Percentiles rank a stretch among this genome's conserved stretches.
phyloP scores from a whole-genome alignment of 1,140 invertebrate species.

The Eulimnadia texana region DNA sequence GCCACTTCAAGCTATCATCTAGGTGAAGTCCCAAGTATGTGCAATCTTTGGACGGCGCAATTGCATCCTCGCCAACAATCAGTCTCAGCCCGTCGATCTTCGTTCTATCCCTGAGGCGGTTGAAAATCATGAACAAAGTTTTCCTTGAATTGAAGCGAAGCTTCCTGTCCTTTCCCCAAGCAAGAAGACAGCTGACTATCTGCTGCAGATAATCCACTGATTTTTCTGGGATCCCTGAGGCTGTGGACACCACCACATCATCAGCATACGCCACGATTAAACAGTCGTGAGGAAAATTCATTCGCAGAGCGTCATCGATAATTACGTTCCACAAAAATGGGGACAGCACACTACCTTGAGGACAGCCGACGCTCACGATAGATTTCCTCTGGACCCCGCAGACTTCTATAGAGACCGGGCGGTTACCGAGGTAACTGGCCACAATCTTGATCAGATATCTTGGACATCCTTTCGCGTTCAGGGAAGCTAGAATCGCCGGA shows the following conservation, averaged over 20 bases:
- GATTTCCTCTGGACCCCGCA: background rate
- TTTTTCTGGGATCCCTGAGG: background rate
- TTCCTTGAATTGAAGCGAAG: background rate
- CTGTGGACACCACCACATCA: background rate
- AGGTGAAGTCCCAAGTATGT: too few species aligned
- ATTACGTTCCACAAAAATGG: background rate
- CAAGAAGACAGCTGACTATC: background rate
- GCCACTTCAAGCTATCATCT: too few species aligned
- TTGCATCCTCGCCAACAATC: too few species aligned
- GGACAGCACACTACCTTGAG: background rate
- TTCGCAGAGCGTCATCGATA: background rate
- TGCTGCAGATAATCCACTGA: background rate
- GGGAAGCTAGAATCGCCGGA: background rate
- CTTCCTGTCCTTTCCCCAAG: background rate
- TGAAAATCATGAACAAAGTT: background rate
- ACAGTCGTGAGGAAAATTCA: background rate
- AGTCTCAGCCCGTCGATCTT: too few species aligned
- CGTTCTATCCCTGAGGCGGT: too few species aligned
- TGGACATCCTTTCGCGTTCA: background rate
- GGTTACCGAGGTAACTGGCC: background rate
- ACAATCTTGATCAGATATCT: background rate
- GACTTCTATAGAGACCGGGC: background rate
- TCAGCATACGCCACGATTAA: background rate
- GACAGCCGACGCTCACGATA: background rate
- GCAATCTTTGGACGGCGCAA: too few species aligned